Conservation (phyloP, 2,797 vertebrate species). For the Pantherophis vulpinus region DNA sequence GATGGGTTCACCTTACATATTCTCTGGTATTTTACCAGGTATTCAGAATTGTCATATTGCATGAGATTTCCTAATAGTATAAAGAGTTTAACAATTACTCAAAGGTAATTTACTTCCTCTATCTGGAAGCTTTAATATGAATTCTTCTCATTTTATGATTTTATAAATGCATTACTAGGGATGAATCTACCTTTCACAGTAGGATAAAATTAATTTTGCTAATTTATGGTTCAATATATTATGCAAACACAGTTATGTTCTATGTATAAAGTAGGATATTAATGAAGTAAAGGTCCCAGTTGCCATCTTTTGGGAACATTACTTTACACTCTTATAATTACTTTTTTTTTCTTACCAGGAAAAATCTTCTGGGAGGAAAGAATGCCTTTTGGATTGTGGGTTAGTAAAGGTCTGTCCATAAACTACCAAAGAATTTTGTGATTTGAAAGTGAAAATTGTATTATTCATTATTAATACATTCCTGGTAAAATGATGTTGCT, state of each 20-base stretch:
- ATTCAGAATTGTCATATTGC: not conserved
- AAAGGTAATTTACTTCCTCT: too few relatives aligned
- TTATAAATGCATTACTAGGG: not conserved
- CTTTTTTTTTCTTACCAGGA: not conserved
- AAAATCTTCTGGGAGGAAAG: not conserved
- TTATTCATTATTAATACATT: not conserved
- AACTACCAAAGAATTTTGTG: not conserved
- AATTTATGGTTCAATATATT: not conserved
- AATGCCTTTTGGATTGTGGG: not conserved
- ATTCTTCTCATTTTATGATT: not conserved
- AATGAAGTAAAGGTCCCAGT: not conserved
- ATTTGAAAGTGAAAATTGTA: not conserved
- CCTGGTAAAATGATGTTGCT: not conserved
- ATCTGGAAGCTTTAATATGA: not conserved
- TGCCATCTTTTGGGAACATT: not conserved
- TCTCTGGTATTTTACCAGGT: not conserved
- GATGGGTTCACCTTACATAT: not conserved
- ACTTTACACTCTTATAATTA: not conserved
- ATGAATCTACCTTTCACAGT: not conserved
- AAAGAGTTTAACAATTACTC: not conserved
- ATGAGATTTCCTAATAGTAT: not conserved
- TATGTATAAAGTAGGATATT: not conserved
- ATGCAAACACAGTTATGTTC: not conserved
- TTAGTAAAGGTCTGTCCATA: not conserved
- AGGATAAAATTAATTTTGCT: not conserved